phyloP scores from a whole-genome alignment of 2,888 invertebrate genomes.

The Geophilus truncorum region DNA sequence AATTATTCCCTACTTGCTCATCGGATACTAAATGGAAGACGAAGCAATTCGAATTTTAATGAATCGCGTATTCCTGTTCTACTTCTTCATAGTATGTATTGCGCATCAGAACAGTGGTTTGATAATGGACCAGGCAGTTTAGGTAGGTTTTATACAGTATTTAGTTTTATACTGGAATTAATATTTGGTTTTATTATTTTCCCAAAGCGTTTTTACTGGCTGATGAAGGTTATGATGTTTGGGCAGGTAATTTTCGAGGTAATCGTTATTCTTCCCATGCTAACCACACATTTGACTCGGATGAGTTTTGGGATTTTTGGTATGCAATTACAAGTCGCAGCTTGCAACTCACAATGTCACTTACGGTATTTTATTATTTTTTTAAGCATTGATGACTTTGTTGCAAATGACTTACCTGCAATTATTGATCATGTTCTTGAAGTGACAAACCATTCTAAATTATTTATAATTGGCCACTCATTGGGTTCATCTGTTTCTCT shows the following conservation, averaged over 20 bases:
- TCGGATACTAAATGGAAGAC: neutral
- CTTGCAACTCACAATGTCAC: too few species aligned
- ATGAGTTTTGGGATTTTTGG: neutral
- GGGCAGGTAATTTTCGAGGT: slow-evolving; percentile 49
- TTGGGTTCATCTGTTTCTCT: neutral
- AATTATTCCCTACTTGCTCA: neutral
- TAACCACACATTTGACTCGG: neutral
- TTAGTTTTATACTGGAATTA: neutral
- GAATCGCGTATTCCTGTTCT: neutral
- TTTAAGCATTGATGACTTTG: neutral
- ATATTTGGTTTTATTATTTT: neutral
- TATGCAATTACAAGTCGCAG: neutral
- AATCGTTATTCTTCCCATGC: slow-evolving; percentile 45
- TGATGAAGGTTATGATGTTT: slow-evolving; percentile 49
- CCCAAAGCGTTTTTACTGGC: slow-evolving; percentile 46
- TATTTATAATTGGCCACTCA: neutral
- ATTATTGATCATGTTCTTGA: neutral
- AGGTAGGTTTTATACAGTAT: neutral
- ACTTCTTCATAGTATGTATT: neutral
- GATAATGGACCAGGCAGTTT: neutral
- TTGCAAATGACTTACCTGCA: neutral
- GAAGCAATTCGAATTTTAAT: neutral
- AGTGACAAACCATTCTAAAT: neutral
- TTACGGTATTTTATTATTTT: neutral
- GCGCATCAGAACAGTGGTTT: neutral